Evolutionary conservation across 2,888 invertebrate species (phyloP), one percentile per base, ranked within the genome.

Genomic region (Campoplex capitator): DNA sequence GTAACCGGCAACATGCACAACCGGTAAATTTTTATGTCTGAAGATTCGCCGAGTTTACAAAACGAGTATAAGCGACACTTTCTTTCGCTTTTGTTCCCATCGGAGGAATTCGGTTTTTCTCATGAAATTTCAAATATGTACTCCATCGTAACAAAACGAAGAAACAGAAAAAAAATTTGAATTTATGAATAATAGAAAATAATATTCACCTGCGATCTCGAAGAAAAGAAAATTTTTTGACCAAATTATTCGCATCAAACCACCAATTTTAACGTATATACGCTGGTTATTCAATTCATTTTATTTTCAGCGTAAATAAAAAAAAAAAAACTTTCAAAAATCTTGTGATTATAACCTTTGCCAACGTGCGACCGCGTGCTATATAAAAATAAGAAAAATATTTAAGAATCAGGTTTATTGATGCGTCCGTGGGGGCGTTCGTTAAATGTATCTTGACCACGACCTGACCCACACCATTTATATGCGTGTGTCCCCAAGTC

Each of bases 101-200:
- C 48, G 45, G 8, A 70, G 54, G 16, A 77, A 48, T n/a, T 56
- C 65, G 7, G 9, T 23, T 13, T 32, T 35, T 18, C 54, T 54
- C 74, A 28, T 74, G 76, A 73, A 76, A 71, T 77, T 38, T 51
- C 67, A 73, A 75, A 75, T 79, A n/a, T n/a, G n/a, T n/a, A 82
- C 28, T 58, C 9, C 11, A 56, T 56, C 23, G 38, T 3, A 32
- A 48, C 18, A 42, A 58, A 35, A 16, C 6, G 1, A 11, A 1
- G 8, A 8, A 28, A 8, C 1, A 2, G 16, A 9, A 38, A 9
- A 9, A 7, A 56, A 58, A 28, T 23, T 65, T 45, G 0, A 62
- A 62, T n/a, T n/a, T 6, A 38, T 38, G 38, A 6, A 38, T 23
- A 16, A 38, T 51, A 38, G 7, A 54, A n/a, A n/a, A 51, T 18